These are phyloP conservation scores for Dendrolimus punctatus DNA, from an alignment of 1,140 invertebrate species.

Conservation along the genomic window DNA sequence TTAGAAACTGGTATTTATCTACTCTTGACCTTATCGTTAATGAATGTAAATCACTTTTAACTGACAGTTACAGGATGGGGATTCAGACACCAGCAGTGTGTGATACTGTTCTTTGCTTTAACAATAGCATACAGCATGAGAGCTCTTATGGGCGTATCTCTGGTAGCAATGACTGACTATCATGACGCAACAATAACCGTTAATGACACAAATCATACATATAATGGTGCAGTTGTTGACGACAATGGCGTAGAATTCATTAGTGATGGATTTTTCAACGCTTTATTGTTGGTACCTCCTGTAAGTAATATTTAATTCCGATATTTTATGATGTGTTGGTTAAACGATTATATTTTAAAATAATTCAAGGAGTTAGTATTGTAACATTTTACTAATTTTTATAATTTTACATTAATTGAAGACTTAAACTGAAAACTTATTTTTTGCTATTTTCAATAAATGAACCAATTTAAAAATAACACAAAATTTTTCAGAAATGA, in stretches of 20 bases:
- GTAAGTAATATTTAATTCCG: slow-evolving; percentile 23
- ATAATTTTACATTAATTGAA: too few relatives aligned
- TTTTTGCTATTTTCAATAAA: too few relatives aligned
- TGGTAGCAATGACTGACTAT: slow-evolving; percentile 77
- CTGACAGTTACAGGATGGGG: slow-evolving; percentile 37
- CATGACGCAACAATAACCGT: not conserved
- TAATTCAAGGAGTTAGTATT: too few relatives aligned
- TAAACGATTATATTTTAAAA: too few relatives aligned
- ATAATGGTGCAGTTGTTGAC: not conserved
- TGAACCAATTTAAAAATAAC: too few relatives aligned
- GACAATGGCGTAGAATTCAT: slow-evolving; percentile 11
- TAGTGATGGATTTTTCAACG: slow-evolving; percentile 24
- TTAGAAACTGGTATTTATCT: too few relatives aligned
- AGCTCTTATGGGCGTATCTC: slow-evolving; percentile 79
- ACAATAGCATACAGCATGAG: slow-evolving; percentile 79
- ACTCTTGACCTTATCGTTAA: too few relatives aligned
- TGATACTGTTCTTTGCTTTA: slow-evolving; percentile 77
- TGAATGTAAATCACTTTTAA: not conserved
- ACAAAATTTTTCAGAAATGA: too few relatives aligned
- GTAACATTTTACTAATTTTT: too few relatives aligned
- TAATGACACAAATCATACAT: slow-evolving; percentile 1
- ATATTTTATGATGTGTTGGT: too few relatives aligned
- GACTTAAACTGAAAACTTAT: too few relatives aligned
- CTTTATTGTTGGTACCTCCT: slow-evolving; percentile 36
- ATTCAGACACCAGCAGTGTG: slow-evolving; percentile 76